Evolutionary conservation across 2,797 vertebrate genomes (phyloP).

Genomic region (Phalloptychus januarius): DNA sequence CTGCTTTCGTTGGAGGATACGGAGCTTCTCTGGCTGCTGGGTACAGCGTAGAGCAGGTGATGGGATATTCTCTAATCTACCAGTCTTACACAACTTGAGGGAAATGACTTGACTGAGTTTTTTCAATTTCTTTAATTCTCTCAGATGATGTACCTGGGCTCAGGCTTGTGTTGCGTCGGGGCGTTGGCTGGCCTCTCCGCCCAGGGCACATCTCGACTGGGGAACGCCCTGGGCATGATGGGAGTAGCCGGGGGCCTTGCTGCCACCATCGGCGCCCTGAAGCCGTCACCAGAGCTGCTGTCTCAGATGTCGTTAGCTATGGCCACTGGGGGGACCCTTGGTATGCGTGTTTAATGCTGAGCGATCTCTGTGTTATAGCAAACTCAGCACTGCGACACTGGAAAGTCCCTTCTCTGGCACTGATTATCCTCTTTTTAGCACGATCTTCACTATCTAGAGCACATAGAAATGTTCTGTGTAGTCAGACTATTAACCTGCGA

Average conservation of each 20-base stretch:
- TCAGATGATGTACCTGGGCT: conserved; percentile 82
- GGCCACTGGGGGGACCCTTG: conserved; percentile 78
- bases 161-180: conserved; percentile 80
- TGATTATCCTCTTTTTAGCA: background rate
- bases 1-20: conserved; percentile 80
- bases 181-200: conserved; percentile 78
- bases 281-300: conserved; percentile 81
- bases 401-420: background rate
- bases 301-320: conserved; percentile 81
- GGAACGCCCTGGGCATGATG: conserved; percentile 79
- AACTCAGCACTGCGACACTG: background rate
- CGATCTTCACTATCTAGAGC: background rate
- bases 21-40: conserved; percentile 72
- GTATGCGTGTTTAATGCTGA: conserved; percentile 32
- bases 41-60: conserved; percentile 79
- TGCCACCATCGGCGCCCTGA: conserved; percentile 75
- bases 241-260: conserved; percentile 79
- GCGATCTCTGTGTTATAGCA: background rate
- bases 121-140: background rate
- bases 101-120: background rate
- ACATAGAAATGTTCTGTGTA: background rate
- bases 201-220: conserved; percentile 78
- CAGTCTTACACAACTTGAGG: background rate
- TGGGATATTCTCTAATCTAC: background rate
- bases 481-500: conserved; percentile 12